Evolutionary conservation across 1,140 invertebrate species (phyloP).

Genomic region (Leptopilina clavipes): DNA sequence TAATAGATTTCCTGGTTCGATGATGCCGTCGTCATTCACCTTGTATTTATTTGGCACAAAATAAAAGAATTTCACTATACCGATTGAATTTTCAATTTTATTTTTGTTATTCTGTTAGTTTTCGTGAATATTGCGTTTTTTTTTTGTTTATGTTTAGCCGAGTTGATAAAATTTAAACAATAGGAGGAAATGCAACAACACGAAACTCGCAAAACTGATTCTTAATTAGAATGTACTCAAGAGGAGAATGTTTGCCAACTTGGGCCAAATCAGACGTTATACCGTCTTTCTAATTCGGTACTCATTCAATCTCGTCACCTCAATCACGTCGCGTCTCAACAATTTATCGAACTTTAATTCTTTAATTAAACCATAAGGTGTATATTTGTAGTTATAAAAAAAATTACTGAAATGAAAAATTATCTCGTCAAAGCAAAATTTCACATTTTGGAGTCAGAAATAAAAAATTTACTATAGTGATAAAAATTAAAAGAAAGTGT

Average conservation of each 20-base stretch:
- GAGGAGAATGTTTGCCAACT: slow-evolving; percentile 39
- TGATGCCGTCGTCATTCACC: slow-evolving; percentile 17
- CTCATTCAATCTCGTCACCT: slow-evolving; percentile 15
- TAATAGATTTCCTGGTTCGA: slow-evolving; percentile 14
- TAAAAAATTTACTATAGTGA: too few species aligned
- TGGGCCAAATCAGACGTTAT: slow-evolving; percentile 23
- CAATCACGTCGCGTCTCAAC: not conserved
- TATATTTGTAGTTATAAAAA: too few species aligned
- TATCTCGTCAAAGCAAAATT: not conserved
- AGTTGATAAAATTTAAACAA: slow-evolving; percentile 26
- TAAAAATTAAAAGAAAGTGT: too few species aligned
- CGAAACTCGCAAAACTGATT: slow-evolving; percentile 40
- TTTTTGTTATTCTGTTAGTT: too few species aligned
- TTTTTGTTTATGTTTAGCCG: not conserved
- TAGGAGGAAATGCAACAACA: slow-evolving; percentile 44
- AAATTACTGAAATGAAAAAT: too few species aligned
- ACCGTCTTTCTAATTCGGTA: slow-evolving; percentile 8
- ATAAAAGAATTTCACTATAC: not conserved
- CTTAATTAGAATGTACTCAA: slow-evolving; percentile 60
- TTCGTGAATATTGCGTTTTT: not conserved
- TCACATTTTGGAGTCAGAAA: too few species aligned
- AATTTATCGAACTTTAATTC: not conserved
- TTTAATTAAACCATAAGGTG: too few species aligned
- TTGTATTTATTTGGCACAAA: not conserved
- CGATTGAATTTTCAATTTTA: not conserved